Conservation (phyloP, 1,140 invertebrate species). For the Aphelenchoides besseyi region DNA sequence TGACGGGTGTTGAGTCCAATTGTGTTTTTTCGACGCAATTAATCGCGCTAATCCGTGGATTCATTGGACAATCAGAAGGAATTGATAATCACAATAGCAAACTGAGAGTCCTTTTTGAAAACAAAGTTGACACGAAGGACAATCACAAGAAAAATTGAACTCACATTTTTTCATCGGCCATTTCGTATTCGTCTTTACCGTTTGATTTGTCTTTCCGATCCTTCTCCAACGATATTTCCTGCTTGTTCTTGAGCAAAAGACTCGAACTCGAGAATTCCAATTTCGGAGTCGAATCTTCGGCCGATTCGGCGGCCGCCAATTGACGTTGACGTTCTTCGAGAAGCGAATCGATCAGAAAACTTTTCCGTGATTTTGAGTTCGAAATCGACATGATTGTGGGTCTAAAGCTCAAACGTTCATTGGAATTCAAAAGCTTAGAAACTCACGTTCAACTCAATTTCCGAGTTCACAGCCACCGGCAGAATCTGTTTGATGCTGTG, state of each 20-base stretch:
- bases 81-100: not conserved
- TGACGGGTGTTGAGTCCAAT: not conserved
- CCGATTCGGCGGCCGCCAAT: slow-evolving; percentile 22
- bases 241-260: not conserved
- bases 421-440: too few relatives aligned
- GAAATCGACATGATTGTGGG: too few relatives aligned
- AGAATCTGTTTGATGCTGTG: too few relatives aligned
- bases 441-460: too few relatives aligned
- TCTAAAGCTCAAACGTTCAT: too few relatives aligned
- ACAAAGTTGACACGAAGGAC: not conserved
- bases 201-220: not conserved
- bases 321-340: slow-evolving; percentile 45
- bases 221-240: too few relatives aligned
- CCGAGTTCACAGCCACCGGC: too few relatives aligned
- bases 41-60: not conserved
- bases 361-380: slow-evolving; percentile 11
- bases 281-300: too few relatives aligned
- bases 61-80: not conserved
- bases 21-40: not conserved
- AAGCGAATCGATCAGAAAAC: slow-evolving; percentile 41
- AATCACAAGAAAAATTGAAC: not conserved
- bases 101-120: not conserved
- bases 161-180: not conserved
- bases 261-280: too few relatives aligned
- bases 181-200: not conserved